Evolutionary conservation across 2,113 vertebrate species (phyloP), one percentile per base, ranked within the genome.

Genomic region (Hipposideros armiger): DNA sequence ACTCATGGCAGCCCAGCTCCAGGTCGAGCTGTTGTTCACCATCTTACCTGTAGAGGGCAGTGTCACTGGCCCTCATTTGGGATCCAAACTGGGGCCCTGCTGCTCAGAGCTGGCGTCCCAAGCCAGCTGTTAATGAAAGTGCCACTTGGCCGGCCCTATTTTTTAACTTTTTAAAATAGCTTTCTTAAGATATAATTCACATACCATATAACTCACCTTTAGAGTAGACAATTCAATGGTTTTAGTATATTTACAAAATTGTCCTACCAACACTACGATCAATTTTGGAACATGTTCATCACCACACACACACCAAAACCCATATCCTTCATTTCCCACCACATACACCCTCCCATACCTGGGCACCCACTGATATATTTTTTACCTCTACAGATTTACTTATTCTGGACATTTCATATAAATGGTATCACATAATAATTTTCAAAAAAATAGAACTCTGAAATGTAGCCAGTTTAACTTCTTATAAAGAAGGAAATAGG

Each of bases 391-490:
- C 26, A 87, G 16, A 90, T 90, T 86, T 90, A 15, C 15, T 3
- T 60, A 74, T 32, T 62, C 30, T 78, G 26, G 28, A 50, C 36
- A 78, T 83, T 54, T 69, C 36, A 54, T n/a, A 6, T 20, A 32
- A 91, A 91, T 66, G 32, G 22, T 90, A 86, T 82, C 24, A 70
- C 28, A 89, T 5, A 70, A 70, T 81, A 20, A 52, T 54, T 93
- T 58, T 72, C 11, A 36, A 50, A 69, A 69, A 56, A 74, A 83
- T 64, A 5, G 40, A 77, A 52, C 42, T 56, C 11, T 50, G 24
- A 94, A 90, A 90, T 73, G 10, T 47, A 56, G 74, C 6, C 64
- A 24, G 66, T 76, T 93, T 94, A 47, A 82, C 11, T 40, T 94
- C 47, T 94, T 77, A 66, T 30, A 42, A 82, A 62, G 26, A 87